Evolutionary conservation across 2,888 invertebrate genomes (phyloP).

Genomic region (Euspilapteryx auroguttella): DNA sequence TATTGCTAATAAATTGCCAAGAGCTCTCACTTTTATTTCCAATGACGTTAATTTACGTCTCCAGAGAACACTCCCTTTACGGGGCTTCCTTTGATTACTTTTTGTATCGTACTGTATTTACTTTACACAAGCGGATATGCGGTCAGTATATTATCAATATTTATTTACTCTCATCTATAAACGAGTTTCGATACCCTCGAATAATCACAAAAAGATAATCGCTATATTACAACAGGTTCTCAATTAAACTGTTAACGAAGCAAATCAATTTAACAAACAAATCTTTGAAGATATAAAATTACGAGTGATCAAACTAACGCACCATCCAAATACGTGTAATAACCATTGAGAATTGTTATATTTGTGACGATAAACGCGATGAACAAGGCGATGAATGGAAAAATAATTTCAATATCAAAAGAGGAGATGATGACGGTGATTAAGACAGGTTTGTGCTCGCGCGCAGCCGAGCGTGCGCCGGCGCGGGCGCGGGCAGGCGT

Average conservation of each 20-base stretch:
- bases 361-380: constrained; percentile 37
- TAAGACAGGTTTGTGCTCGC: constrained; percentile 21
- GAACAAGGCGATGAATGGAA: constrained; percentile 39
- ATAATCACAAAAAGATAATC: too few relatives aligned
- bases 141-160: too few relatives aligned
- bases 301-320: constrained; percentile 42
- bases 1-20: constrained; percentile 41
- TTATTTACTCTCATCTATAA: too few relatives aligned
- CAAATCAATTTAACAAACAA: constrained; percentile 48
- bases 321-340: constrained; percentile 52
- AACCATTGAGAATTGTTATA: constrained; percentile 45
- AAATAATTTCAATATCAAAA: constrained; percentile 47
- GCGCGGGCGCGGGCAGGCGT: constrained; percentile 27
- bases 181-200: too few relatives aligned
- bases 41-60: constrained; percentile 26
- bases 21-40: constrained; percentile 25
- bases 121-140: too few relatives aligned
- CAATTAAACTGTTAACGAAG: too few relatives aligned
- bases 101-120: too few relatives aligned
- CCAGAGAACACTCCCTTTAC: too few relatives aligned
- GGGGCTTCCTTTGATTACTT: too few relatives aligned
- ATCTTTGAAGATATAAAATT: constrained; percentile 25
- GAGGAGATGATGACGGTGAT: constrained; percentile 36
- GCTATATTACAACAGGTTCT: too few relatives aligned
- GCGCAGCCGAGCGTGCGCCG: constrained; percentile 28